Conservation (phyloP, 2,888 invertebrate genomes). For the Blastobasis lacticolella region DNA sequence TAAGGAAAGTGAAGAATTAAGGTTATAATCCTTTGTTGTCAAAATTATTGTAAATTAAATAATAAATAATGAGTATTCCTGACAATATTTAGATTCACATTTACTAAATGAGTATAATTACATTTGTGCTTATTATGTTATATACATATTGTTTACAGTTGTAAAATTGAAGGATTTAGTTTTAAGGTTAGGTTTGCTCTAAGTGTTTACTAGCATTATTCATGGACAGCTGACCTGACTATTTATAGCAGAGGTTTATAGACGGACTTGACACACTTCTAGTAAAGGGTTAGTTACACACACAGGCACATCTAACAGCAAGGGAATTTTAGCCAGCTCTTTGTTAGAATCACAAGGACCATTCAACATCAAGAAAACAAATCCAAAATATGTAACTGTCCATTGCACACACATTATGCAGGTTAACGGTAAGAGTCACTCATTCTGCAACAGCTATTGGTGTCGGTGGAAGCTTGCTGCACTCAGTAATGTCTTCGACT, state of each 20-base stretch:
- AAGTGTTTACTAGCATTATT: constrained; percentile 1
- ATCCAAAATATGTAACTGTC: constrained; percentile 48
- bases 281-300: constrained; percentile 28
- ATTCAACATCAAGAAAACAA: constrained; percentile 64
- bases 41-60: not conserved
- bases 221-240: constrained; percentile 14
- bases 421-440: constrained; percentile 60
- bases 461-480: constrained; percentile 57
- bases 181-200: constrained; percentile 10
- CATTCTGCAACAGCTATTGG: constrained; percentile 60
- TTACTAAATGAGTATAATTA: not conserved
- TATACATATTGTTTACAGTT: not conserved
- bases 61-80: not conserved
- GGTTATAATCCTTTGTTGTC: constrained; percentile 2
- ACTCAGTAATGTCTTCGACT: constrained; percentile 68
- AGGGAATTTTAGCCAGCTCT: constrained; percentile 16
- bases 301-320: constrained; percentile 16
- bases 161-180: not conserved
- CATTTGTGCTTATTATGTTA: not conserved
- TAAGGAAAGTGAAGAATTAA: not conserved
- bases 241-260: constrained; percentile 10
- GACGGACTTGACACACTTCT: constrained; percentile 9
- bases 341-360: constrained; percentile 74
- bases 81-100: not conserved
- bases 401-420: constrained; percentile 70